Evolutionary conservation across 2,113 vertebrate species (phyloP).

Genomic region (Petrocephalus microphthalmus): DNA sequence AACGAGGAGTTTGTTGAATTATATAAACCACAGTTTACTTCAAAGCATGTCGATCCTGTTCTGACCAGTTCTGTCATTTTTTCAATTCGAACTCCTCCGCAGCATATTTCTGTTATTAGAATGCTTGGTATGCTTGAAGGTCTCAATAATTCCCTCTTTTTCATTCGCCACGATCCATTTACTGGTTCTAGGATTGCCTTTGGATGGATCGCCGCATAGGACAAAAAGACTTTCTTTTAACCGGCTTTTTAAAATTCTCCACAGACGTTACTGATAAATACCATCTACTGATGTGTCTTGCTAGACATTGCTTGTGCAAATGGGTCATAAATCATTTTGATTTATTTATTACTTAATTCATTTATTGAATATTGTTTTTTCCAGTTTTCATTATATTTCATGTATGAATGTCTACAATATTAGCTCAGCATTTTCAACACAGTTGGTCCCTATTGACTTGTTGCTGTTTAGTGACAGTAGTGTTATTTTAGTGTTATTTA

Average conservation of each 20-base stretch:
- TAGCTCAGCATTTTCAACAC: conserved; percentile 12
- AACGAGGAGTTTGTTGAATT: neutral
- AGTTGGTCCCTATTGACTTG: neutral
- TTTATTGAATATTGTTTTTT: neutral
- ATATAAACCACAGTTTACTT: neutral
- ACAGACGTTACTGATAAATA: neutral
- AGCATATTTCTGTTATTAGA: neutral
- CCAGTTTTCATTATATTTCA: neutral
- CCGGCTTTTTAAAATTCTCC: neutral
- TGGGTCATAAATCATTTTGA: neutral
- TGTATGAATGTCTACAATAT: neutral
- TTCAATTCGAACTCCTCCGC: neutral
- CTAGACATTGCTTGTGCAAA: neutral
- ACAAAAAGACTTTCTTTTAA: neutral
- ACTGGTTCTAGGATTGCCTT: neutral
- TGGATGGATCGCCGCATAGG: neutral
- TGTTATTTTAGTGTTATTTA: neutral
- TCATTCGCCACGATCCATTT: neutral
- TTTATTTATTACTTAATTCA: neutral
- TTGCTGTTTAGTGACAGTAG: neutral
- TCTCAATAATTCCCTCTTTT: neutral
- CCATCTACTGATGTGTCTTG: neutral
- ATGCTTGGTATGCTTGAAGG: neutral
- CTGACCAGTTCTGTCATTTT: neutral
- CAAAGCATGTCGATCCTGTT: neutral